Base-by-base conservation (phyloP, 2,113 vertebrate species). In the Carettochelys insculpta region DNA sequence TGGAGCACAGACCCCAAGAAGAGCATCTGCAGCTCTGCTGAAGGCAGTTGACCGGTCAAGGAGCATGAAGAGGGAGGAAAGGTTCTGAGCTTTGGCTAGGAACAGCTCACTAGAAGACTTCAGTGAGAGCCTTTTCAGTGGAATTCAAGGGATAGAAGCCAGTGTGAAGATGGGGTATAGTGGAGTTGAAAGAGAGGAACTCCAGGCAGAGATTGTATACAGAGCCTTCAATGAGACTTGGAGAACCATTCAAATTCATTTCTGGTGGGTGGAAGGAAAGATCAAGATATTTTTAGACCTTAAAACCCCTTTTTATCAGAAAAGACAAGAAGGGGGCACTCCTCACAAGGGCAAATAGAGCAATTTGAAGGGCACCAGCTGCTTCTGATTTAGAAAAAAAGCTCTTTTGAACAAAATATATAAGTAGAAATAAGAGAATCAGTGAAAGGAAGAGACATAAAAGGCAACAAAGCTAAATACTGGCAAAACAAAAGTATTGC, bases 271-370 rank as follows among this genome's bases (percentile, higher is more conserved):
- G 48, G 48, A 13, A 56, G 47, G 51, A 73, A 78, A 88, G 89
- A 79, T 31, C 47, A 77, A 75, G 58, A 85, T 31, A 17, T 77
- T 83, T 80, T 54, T 29, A 85, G 89, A 89, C 75, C 65, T 90
- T 79, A 90, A 80, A 91, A 86, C 50, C 41, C 76, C 79, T 75
- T 41, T 43, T 45, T 61, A 75, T 75, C 80, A 73, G 77, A 22
- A 61, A 85, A 51, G 51, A 86, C 41, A 80, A 87, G 54, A 82
- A 94, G 56, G 11, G 83, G 48, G 41, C 1, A 11, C 17, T 38
- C 34, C 65, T 78, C 47, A 77, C 11, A 56, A 88, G 54, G 82
- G 34, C 71, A 47, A 29, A 77, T 38, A 77, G 2, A 82, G 31
- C 24, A 51, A 43, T 9, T 16, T 43, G 20, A 77, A 80, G 12